These are phyloP conservation scores for Pachypeltis micranthus DNA, from an alignment of 1,140 invertebrate species.

Conservation along the genomic window DNA sequence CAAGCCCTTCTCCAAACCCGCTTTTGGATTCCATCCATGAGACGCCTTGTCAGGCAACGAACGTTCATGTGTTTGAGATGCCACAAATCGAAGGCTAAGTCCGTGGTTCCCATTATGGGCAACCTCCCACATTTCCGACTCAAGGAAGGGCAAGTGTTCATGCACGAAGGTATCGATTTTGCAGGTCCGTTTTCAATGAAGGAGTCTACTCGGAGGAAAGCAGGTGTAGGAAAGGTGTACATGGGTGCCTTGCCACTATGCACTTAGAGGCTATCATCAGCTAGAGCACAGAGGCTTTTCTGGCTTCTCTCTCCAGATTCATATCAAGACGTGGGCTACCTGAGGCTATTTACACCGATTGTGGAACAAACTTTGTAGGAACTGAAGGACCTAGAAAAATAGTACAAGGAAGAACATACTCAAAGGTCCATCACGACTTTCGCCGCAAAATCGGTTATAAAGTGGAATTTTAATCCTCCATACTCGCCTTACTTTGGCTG, in stretches of 20 bases:
- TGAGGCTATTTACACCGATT: constrained; percentile 27
- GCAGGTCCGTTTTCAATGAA: constrained; percentile 24
- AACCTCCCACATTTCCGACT: constrained; percentile 24
- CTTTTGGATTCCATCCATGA: constrained; percentile 30
- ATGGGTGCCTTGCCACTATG: constrained; percentile 26
- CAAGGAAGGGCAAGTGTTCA: constrained; percentile 17
- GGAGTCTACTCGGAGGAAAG: constrained; percentile 20
- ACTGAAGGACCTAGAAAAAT: constrained; percentile 14
- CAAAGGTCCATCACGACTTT: background rate
- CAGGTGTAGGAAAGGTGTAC: constrained; percentile 27
- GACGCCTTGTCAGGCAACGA: constrained; percentile 19
- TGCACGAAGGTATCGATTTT: constrained; percentile 25
- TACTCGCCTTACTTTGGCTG: constrained; percentile 31
- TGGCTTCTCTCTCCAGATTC: constrained; percentile 27
- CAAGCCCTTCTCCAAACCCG: constrained; percentile 25
- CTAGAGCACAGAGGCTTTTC: constrained; percentile 25
- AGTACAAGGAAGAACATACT: background rate
- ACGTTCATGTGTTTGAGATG: constrained; percentile 30
- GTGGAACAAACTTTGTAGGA: constrained; percentile 29
- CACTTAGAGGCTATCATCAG: constrained; percentile 28
- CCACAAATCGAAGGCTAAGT: constrained; percentile 3
- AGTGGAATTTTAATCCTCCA: constrained; percentile 28
- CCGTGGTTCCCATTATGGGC: constrained; percentile 25
- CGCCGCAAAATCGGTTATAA: background rate
- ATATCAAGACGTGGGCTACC: constrained; percentile 20